These are phyloP conservation scores for Microctenopoma stevenorrisi DNA, from an alignment of 2,797 vertebrate genomes.

Conservation along the genomic window DNA sequence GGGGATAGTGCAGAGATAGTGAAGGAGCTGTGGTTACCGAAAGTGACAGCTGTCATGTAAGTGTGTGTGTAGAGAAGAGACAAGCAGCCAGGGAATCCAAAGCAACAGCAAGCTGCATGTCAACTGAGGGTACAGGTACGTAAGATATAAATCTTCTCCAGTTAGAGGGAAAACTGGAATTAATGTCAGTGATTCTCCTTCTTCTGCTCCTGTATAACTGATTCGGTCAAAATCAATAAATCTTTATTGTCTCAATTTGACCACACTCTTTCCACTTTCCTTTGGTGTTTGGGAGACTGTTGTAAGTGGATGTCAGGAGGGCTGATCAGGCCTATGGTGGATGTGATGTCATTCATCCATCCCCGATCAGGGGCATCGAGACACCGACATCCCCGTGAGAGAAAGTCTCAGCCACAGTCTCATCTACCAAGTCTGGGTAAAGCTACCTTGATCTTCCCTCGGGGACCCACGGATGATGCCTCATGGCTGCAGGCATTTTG, in stretches of 20 bases:
- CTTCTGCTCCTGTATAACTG: conserved; percentile 3
- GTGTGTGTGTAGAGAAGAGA: conserved; percentile 50
- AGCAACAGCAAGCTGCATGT: conserved; percentile 38
- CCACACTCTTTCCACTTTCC: conserved; percentile 28
- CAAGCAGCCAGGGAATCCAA: conserved; percentile 52
- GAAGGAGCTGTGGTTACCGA: conserved; percentile 62
- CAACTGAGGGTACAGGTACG: conserved; percentile 48
- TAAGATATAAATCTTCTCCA: conserved; percentile 34
- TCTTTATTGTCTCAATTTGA: conserved; percentile 23
- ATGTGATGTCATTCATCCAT: conserved; percentile 37
- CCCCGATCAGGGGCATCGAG: conserved; percentile 42
- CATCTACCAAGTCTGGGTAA: conserved; percentile 64
- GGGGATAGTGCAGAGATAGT: conserved; percentile 62
- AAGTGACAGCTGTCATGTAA: conserved; percentile 82
- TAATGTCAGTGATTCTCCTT: conserved; percentile 17
- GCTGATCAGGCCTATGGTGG: conserved; percentile 14
- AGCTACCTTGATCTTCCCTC: conserved; percentile 75
- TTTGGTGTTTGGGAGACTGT: conserved; percentile 34
- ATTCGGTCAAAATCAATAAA: conserved; percentile 39
- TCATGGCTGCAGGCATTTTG: conserved; percentile 72
- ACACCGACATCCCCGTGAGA: conserved; percentile 51
- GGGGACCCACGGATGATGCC: conserved; percentile 62
- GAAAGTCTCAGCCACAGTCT: conserved; percentile 53
- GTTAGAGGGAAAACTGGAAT: conserved; percentile 40
- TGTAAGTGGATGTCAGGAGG: conserved; percentile 35